Conservation (phyloP, 1,140 invertebrate genomes). For the Drosophila fuyamai region DNA sequence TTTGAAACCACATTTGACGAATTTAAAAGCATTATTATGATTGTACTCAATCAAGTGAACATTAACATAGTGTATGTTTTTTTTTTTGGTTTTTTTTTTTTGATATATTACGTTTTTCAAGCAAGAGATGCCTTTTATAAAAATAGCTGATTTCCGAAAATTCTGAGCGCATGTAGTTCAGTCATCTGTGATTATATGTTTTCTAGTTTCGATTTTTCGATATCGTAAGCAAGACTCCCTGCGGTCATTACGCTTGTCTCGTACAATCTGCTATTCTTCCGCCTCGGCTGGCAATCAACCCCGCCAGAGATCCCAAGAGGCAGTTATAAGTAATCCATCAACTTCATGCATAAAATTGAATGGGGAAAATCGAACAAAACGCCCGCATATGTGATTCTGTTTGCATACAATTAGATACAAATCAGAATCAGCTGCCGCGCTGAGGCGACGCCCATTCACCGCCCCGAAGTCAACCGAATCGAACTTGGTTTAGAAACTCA, state of each 20-base stretch:
- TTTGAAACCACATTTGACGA: conserved; percentile 3
- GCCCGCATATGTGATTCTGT: conserved; percentile 70
- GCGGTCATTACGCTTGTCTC: conserved; percentile 47
- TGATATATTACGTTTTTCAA: background rate
- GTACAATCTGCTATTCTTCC: conserved; percentile 44
- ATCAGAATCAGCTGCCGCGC: conserved; percentile 69
- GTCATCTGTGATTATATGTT: background rate
- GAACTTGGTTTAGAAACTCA: conserved; percentile 4
- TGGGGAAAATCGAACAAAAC: conserved; percentile 71
- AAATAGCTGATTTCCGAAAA: background rate
- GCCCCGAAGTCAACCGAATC: conserved; percentile 1
- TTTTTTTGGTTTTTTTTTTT: background rate
- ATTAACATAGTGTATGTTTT: background rate
- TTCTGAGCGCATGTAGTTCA: background rate
- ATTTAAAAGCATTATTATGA: conserved; percentile 7
- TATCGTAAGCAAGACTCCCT: conserved; percentile 21
- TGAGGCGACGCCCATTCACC: conserved; percentile 14
- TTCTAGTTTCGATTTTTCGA: background rate
- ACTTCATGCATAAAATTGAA: conserved; percentile 77
- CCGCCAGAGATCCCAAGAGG: conserved; percentile 25
- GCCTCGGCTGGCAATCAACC: conserved; percentile 16
- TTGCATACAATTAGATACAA: conserved; percentile 83
- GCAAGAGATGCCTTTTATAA: background rate
- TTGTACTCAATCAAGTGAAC: background rate
- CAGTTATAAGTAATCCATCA: conserved; percentile 75